These are phyloP conservation scores for Eupeodes latifasciatus DNA, from an alignment of 2,888 invertebrate genomes.

Conservation along the genomic window DNA sequence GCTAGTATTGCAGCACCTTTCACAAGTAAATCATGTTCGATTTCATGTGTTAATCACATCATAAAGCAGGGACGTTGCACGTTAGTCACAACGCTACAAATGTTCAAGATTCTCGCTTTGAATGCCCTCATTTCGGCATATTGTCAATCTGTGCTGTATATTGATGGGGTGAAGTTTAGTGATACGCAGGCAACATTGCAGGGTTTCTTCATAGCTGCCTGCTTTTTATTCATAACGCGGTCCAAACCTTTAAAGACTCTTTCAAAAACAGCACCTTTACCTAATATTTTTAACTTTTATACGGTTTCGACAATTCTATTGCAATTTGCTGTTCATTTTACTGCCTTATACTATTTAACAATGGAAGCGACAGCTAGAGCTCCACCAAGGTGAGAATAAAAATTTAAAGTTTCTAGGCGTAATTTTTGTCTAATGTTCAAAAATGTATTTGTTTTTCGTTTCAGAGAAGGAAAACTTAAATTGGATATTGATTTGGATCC, in stretches of 20 bases:
- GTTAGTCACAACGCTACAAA: conserved; percentile 98
- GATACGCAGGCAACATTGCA: conserved; percentile 99
- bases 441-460: not conserved
- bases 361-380: conserved; percentile 90
- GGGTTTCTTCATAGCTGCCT: conserved; percentile 96
- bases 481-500: conserved; percentile 86
- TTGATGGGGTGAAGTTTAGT: conserved; percentile 98
- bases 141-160: conserved; percentile 98
- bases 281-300: conserved; percentile 99
- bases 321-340: conserved; percentile 98
- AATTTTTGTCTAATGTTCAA: not conserved
- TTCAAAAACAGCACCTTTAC: conserved; percentile 96
- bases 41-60: conserved; percentile 98
- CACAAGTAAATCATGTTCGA: conserved; percentile 98
- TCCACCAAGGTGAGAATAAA: conserved; percentile 87
- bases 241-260: conserved; percentile 98
- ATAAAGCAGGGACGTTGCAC: conserved; percentile 99
- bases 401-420: not conserved
- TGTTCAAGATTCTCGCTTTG: conserved; percentile 99
- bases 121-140: conserved; percentile 99
- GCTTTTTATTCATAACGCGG: conserved; percentile 98
- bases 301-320: conserved; percentile 97
- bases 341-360: conserved; percentile 95
- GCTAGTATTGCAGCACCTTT: conserved; percentile 99
- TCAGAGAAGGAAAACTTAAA: conserved; percentile 85